Evolutionary conservation across 2,797 vertebrate genomes (phyloP).

Genomic region (Malurus leucopterus): DNA sequence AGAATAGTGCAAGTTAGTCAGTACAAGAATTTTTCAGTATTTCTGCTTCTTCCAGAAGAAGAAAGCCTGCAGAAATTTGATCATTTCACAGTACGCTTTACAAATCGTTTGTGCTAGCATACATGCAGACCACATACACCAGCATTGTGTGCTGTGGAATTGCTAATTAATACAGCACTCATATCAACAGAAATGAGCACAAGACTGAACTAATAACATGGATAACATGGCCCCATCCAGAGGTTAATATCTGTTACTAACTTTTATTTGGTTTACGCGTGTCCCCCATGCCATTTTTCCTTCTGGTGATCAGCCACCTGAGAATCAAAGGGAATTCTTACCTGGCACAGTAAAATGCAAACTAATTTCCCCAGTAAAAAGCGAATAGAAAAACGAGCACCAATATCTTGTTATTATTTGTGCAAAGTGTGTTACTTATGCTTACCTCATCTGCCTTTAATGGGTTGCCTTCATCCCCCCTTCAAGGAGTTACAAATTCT

Average conservation of each 20-base stretch:
- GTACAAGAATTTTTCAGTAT: not conserved
- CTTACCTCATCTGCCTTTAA: conserved; percentile 55
- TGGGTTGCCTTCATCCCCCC: conserved; percentile 24
- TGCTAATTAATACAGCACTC: not conserved
- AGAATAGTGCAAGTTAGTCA: not conserved
- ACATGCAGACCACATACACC: not conserved
- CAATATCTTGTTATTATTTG: not conserved
- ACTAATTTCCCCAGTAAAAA: not conserved
- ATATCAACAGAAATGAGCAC: not conserved
- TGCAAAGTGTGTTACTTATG: not conserved
- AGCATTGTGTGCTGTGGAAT: not conserved
- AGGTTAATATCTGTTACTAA: not conserved
- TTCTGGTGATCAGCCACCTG: not conserved
- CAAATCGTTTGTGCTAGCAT: not conserved
- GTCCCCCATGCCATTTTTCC: not conserved
- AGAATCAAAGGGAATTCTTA: not conserved
- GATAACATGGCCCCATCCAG: not conserved
- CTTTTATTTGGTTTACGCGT: not conserved
- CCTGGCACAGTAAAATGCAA: not conserved
- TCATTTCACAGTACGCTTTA: not conserved
- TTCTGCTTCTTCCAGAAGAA: not conserved
- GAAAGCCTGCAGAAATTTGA: not conserved
- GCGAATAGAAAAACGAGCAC: not conserved
- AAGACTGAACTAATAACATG: not conserved
- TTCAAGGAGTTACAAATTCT: conserved; percentile 37